Conservation (phyloP, 1,140 invertebrate species). For the Musca vetustissima region DNA sequence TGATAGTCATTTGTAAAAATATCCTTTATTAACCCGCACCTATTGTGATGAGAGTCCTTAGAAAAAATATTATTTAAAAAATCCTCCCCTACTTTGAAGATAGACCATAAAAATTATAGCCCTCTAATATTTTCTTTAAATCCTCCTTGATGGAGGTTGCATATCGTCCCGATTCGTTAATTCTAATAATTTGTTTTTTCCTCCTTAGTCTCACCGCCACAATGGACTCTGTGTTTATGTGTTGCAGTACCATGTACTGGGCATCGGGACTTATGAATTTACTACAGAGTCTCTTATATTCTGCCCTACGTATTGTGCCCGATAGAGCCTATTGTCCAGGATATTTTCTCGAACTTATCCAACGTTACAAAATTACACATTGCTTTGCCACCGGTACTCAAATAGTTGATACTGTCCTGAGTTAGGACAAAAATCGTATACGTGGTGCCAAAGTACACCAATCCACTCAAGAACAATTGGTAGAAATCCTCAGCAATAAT, state of each 20-base stretch:
- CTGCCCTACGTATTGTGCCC: slow-evolving; percentile 43
- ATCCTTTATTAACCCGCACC: too few relatives aligned
- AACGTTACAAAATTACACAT: slow-evolving; percentile 37
- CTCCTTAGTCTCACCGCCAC: slow-evolving; percentile 36
- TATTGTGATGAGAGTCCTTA: too few relatives aligned
- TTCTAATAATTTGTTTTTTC: too few relatives aligned
- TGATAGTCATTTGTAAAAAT: too few relatives aligned
- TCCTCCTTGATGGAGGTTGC: too few relatives aligned
- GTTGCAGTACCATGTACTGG: slow-evolving; percentile 50
- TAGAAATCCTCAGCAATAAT: slow-evolving; percentile 34
- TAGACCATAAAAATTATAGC: too few relatives aligned
- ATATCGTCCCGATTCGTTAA: too few relatives aligned
- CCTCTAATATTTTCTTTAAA: too few relatives aligned
- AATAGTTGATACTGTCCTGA: slow-evolving; percentile 33
- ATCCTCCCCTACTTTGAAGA: too few relatives aligned
- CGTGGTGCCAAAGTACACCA: slow-evolving; percentile 35
- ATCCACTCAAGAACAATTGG: slow-evolving; percentile 34
- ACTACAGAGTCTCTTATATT: slow-evolving; percentile 38
- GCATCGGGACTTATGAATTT: slow-evolving; percentile 42
- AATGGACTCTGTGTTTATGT: slow-evolving; percentile 37
- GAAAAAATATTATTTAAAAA: too few relatives aligned
- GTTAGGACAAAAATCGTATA: slow-evolving; percentile 12
- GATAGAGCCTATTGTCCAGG: slow-evolving; percentile 38
- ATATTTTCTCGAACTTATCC: slow-evolving; percentile 39
- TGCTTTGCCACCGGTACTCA: slow-evolving; percentile 40